phyloP scores from a whole-genome alignment of 2,797 vertebrate genomes.

The Cygnus olor region DNA sequence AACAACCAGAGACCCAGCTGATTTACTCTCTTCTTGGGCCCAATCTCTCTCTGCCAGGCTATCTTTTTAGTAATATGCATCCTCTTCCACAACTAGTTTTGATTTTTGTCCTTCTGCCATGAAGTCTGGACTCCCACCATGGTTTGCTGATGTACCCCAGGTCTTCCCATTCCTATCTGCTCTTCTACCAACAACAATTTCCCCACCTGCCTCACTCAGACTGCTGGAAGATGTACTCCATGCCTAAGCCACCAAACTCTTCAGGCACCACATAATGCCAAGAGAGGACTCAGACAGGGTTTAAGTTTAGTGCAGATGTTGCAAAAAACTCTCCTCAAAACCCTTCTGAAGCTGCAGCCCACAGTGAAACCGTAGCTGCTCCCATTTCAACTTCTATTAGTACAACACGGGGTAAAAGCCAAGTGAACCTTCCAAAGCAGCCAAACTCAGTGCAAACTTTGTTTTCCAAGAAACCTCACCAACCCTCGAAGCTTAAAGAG shows the following conservation, averaged over 20 bases:
- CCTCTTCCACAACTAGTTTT: neutral
- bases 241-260: neutral
- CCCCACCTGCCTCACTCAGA: rapidly evolving
- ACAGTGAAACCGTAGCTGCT: neutral
- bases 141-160: neutral
- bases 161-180: neutral
- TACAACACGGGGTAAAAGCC: rapidly evolving
- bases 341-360: neutral
- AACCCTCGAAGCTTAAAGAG: rapidly evolving
- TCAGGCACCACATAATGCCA: neutral
- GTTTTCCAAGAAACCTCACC: neutral
- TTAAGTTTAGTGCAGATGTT: neutral
- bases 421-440: neutral
- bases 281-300: neutral
- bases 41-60: neutral
- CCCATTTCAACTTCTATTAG: neutral
- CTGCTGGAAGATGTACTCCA: neutral
- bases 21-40: neutral
- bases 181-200: neutral
- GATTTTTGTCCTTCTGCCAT: neutral
- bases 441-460: neutral
- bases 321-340: neutral
- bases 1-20: neutral
- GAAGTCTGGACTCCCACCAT: neutral
- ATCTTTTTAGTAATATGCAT: neutral